These are phyloP conservation scores for Anthopleura xanthogrammica DNA, from an alignment of 92 coral and sea anemone genomes.

Conservation along the genomic window DNA sequence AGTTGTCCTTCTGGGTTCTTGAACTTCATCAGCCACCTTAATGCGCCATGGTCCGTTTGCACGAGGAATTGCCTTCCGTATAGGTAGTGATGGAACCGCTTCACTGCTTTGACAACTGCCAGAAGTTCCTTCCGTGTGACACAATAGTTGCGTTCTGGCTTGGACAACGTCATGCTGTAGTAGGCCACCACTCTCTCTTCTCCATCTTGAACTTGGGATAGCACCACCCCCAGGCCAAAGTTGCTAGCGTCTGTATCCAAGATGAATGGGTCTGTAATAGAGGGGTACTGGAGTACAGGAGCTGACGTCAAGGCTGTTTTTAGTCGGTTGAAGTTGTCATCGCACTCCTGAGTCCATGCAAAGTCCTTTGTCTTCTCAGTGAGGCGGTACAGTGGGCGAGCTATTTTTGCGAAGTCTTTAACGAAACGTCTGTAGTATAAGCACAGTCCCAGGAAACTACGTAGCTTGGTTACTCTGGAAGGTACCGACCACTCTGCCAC, in stretches of 20 bases:
- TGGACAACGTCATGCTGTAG: slow-evolving; percentile 16
- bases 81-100: slow-evolving; percentile 21
- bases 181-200: slow-evolving; percentile 26
- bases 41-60: slow-evolving; percentile 35
- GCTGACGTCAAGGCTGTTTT: slow-evolving; percentile 21
- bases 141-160: slow-evolving; percentile 40
- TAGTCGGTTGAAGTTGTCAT: slow-evolving; percentile 23
- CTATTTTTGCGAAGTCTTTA: slow-evolving; percentile 26
- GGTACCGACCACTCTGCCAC: slow-evolving; percentile 33
- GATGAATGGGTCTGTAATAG: slow-evolving; percentile 5
- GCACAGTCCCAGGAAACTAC: slow-evolving; percentile 31
- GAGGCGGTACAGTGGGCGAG: slow-evolving; percentile 18
- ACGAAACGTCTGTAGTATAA: slow-evolving; percentile 40
- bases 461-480: background rate
- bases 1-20: slow-evolving; percentile 42
- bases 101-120: slow-evolving; percentile 15
- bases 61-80: slow-evolving; percentile 16
- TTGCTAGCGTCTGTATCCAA: slow-evolving; percentile 43
- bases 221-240: slow-evolving; percentile 24
- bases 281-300: slow-evolving; percentile 22
- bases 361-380: slow-evolving; percentile 29
- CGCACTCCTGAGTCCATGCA: slow-evolving; percentile 30
- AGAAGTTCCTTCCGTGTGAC: slow-evolving; percentile 32
- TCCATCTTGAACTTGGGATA: slow-evolving; percentile 34
- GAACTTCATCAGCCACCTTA: slow-evolving; percentile 23